A percentile compares a stretch with the other conserved stretches of the same genome.
Conservation (phyloP, 2,888 invertebrate genomes). For the Synanthedon tipuliformis region DNA sequence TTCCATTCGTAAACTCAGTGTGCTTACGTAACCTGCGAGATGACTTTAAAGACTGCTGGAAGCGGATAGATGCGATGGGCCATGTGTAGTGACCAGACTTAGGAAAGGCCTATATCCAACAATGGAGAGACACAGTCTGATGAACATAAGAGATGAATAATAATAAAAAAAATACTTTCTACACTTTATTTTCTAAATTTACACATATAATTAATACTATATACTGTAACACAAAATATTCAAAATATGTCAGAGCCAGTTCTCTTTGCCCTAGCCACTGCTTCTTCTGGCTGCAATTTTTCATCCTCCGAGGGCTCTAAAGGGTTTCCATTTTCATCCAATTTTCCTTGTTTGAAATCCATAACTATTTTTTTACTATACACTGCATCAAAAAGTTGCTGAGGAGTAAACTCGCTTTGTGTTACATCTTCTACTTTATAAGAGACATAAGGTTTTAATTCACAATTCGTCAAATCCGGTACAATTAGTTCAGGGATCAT, state of each 20-base stretch:
- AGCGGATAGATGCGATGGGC: no score
- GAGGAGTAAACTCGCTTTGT: slow-evolving; percentile 85
- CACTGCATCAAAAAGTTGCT: slow-evolving; percentile 84
- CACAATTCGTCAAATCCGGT: slow-evolving; percentile 85
- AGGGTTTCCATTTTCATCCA: slow-evolving; percentile 77
- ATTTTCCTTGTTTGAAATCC: slow-evolving; percentile 78
- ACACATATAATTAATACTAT: slow-evolving; percentile 13
- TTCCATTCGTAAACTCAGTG: no score
- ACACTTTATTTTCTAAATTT: no score
- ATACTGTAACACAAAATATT: slow-evolving; percentile 5
- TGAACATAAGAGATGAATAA: no score
- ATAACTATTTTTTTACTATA: slow-evolving; percentile 83
- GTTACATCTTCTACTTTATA: slow-evolving; percentile 81
- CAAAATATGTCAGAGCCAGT: slow-evolving; percentile 87
- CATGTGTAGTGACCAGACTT: no score
- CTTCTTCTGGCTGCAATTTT: slow-evolving; percentile 77
- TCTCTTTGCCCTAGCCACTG: slow-evolving; percentile 74
- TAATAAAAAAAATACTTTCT: no score
- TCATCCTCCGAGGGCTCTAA: slow-evolving; percentile 80
- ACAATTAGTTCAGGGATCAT: slow-evolving; percentile 94
- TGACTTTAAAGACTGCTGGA: no score
- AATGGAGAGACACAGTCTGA: no score
- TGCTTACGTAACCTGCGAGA: no score
- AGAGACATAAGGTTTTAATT: slow-evolving; percentile 94
- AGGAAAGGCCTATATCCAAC: no score